phyloP scores from a whole-genome alignment of 2,797 vertebrate species.

The Furcifer pardalis region DNA sequence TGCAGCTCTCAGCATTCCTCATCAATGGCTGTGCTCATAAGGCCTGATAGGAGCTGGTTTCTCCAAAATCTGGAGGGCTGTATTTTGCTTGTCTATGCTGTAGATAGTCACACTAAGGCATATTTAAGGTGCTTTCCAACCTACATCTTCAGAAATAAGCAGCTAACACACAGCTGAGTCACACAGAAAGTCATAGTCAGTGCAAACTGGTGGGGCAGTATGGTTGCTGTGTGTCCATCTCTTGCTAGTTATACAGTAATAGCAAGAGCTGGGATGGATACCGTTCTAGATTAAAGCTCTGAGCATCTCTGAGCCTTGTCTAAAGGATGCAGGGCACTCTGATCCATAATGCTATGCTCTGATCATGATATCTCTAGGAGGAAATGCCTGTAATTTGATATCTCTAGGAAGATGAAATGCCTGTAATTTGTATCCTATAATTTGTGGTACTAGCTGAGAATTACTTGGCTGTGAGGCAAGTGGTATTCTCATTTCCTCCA shows the following conservation, averaged over 20 bases:
- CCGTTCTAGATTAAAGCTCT: neutral
- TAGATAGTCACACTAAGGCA: neutral
- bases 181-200: neutral
- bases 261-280: neutral
- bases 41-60: no score
- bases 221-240: neutral
- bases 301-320: no score
- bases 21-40: no score
- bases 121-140: neutral
- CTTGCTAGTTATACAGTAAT: no score
- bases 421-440: neutral
- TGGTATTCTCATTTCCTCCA: neutral
- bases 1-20: no score
- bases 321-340: no score
- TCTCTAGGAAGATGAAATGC: no score
- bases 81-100: no score
- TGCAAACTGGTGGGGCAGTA: neutral
- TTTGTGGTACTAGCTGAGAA: no score
- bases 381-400: neutral
- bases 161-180: neutral
- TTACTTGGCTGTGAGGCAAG: neutral
- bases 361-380: neutral
- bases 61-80: no score
- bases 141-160: neutral
- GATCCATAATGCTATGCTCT: no score